phyloP scores from a whole-genome alignment of 2,888 invertebrate genomes.

The Heliconius cydno region DNA sequence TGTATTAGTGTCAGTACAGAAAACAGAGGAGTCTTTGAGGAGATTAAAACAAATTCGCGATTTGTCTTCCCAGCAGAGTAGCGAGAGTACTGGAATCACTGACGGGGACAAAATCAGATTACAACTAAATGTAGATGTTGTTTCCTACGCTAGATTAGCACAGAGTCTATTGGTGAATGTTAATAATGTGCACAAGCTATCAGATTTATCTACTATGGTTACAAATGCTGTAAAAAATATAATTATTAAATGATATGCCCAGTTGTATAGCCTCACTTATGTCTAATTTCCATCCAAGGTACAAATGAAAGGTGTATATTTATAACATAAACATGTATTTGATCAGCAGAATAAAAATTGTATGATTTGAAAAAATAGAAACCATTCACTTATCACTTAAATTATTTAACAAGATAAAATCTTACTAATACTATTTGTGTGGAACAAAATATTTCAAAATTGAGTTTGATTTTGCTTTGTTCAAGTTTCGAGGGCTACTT shows the following conservation, averaged over 20 bases:
- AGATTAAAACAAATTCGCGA: conserved; percentile 93
- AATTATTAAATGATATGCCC: conserved; percentile 81
- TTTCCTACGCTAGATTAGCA: conserved; percentile 87
- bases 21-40: conserved; percentile 96
- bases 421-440: conserved; percentile 85
- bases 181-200: conserved; percentile 83
- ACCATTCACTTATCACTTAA: conserved; percentile 83
- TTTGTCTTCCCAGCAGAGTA: conserved; percentile 71
- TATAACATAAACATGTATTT: conserved; percentile 83
- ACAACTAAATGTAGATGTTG: conserved; percentile 94
- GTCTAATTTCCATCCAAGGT: conserved; percentile 35
- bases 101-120: conserved; percentile 98
- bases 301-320: conserved; percentile 56
- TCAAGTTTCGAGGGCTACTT: conserved; percentile 76
- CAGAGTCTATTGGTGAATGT: conserved; percentile 81
- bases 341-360: conserved; percentile 82
- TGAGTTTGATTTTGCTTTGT: conserved; percentile 85
- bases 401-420: conserved; percentile 79
- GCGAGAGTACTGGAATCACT: conserved; percentile 84
- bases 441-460: conserved; percentile 87
- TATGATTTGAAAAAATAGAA: conserved; percentile 84
- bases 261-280: conserved; percentile 60
- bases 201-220: conserved; percentile 84
- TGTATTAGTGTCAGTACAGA: conserved; percentile 95
- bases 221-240: conserved; percentile 85